Evolutionary conservation across 2,888 invertebrate species (phyloP).

Genomic region (Acleris literana): DNA sequence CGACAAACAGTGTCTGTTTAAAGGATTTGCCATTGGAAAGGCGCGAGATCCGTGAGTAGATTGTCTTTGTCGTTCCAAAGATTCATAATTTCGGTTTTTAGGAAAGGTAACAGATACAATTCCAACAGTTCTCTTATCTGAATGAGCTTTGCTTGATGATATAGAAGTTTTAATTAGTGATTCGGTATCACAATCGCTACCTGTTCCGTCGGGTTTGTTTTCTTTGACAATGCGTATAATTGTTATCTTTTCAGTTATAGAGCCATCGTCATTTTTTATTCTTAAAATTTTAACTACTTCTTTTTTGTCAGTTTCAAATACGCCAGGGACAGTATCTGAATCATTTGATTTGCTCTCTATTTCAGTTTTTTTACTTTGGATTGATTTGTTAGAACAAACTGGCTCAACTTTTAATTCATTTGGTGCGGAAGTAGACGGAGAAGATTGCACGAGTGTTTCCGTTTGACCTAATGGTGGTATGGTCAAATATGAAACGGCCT

Average conservation of each 20-base stretch:
- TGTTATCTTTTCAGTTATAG: slow-evolving; percentile 1
- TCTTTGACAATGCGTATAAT: background rate
- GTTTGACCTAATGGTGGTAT: too few species aligned
- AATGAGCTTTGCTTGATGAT: background rate
- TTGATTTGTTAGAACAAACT: background rate
- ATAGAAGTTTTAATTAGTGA: background rate
- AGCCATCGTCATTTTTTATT: background rate
- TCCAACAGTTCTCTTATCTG: background rate
- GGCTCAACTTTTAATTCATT: too few species aligned
- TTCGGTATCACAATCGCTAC: too few species aligned
- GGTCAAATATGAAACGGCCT: too few species aligned
- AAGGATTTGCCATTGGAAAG: background rate
- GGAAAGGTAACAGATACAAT: background rate
- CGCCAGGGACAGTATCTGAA: background rate
- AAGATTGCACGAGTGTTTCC: too few species aligned
- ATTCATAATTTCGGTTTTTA: background rate
- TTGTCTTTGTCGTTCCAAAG: background rate
- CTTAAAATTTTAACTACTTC: slow-evolving; percentile 3
- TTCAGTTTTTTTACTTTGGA: background rate
- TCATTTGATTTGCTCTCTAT: background rate
- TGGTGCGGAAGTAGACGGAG: too few species aligned
- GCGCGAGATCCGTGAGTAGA: background rate
- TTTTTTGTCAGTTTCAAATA: slow-evolving; percentile 2
- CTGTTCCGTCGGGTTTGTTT: background rate
- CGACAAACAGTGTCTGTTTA: slow-evolving; percentile 7